Base-by-base conservation (phyloP, 2,113 vertebrate species). In the Syngnathus scovelli region DNA sequence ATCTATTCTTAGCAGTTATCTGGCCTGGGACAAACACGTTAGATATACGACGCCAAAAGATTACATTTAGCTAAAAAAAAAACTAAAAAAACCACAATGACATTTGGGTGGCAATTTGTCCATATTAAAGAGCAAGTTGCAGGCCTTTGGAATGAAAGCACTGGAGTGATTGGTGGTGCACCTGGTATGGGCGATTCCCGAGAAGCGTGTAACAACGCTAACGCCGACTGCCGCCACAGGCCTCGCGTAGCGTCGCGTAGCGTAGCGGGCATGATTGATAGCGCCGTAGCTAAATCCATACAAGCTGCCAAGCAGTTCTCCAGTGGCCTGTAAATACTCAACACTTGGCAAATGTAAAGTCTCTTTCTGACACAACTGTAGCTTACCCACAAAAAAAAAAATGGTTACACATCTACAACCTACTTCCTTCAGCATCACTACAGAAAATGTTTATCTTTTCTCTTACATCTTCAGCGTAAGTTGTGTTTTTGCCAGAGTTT, bases 291-390 rank as follows among this genome's bases (percentile, higher is more conserved):
- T 70, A 69, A 77, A 81, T 78, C 84, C 67, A 80, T 68, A 75
- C 70, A 79, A 72, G 66, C 64, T 74, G 83, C 85, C 88, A 81
- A 65, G 81, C 79, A 64, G 79, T 70, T 79, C 82, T 83, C 82
- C 77, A 51, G 80, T 72, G 78, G 81, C 81, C 78, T 79, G 79
- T 88, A 88, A 89, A 89, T 85, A 86, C 79, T 78, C 71, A 81
- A 72, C 38, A 12, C 70, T 79, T 82, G 80, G 83, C 87, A 89
- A 79, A 87, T 74, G 77, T 77, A 75, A 76, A 78, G 64, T 67
- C 69, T 77, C 38, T 69, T 70, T 78, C 68, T 68, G 78, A 82
- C 80, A 68, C 67, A 67, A 61, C 72, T 63, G 72, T 48, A 64
- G 46, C 70, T 76, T 77, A 61, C 41, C 66, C 78, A 75, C 58